phyloP scores from a whole-genome alignment of 2,888 invertebrate genomes.

The Harpalus rubripes region DNA sequence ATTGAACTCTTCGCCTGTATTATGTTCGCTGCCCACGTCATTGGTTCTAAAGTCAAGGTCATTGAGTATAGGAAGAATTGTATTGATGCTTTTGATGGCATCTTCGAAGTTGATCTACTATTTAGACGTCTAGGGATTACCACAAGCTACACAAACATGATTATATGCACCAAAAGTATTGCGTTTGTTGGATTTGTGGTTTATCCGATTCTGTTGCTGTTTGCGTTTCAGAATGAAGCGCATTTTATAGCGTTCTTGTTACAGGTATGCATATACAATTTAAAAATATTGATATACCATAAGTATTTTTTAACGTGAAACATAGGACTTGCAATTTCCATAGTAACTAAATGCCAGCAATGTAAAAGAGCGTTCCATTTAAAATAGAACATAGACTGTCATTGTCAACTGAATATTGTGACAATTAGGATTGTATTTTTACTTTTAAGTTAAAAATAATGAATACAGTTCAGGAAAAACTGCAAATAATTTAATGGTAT shows the following conservation, averaged over 20 bases:
- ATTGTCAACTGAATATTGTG: too few species aligned
- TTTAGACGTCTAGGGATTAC: constrained; percentile 22
- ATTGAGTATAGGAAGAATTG: not conserved
- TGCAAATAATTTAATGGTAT: too few species aligned
- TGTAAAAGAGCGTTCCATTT: too few species aligned
- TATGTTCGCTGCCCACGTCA: constrained; percentile 30
- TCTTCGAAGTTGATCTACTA: not conserved
- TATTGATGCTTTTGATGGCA: constrained; percentile 1
- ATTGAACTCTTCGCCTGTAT: constrained; percentile 23
- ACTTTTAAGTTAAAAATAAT: too few species aligned
- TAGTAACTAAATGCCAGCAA: too few species aligned
- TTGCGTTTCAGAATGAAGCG: constrained; percentile 18
- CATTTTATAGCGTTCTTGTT: constrained; percentile 6
- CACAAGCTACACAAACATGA: constrained; percentile 14
- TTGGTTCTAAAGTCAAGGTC: constrained; percentile 5
- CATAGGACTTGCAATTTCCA: too few species aligned
- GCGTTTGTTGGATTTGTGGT: not conserved
- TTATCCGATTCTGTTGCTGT: not conserved
- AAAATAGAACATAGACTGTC: too few species aligned
- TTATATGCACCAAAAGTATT: not conserved
- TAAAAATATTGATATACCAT: too few species aligned
- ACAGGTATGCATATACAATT: too few species aligned
- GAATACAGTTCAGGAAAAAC: too few species aligned
- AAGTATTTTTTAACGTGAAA: too few species aligned
- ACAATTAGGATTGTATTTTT: too few species aligned